These are phyloP conservation scores for Acanthosepion lycidas DNA, from an alignment of 2,888 invertebrate species.

Conservation along the genomic window DNA sequence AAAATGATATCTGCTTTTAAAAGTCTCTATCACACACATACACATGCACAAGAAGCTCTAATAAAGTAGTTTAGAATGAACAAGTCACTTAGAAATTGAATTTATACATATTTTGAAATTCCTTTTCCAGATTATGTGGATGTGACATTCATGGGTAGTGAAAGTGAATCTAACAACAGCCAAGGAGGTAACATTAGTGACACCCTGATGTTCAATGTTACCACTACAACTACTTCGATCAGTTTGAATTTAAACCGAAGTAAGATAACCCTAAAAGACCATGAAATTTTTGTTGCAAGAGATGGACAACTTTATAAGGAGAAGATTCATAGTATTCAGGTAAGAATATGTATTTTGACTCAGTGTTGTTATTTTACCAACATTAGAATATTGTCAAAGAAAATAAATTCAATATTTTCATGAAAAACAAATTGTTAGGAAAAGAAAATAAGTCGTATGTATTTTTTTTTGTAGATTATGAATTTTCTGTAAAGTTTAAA, in stretches of 20 bases:
- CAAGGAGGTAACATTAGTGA: constrained; percentile 24
- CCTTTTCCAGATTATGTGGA: constrained; percentile 40
- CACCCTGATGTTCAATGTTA: constrained; percentile 24
- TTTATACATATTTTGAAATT: background rate
- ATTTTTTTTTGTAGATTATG: too few species aligned
- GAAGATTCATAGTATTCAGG: constrained; percentile 45
- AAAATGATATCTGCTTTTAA: background rate
- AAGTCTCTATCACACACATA: too few species aligned
- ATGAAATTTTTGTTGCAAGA: constrained; percentile 33
- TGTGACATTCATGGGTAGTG: constrained; percentile 43
- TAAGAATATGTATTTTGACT: background rate
- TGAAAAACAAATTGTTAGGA: too few species aligned
- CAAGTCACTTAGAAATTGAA: background rate
- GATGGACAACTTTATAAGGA: constrained; percentile 37
- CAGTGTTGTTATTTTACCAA: too few species aligned
- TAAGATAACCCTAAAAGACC: constrained; percentile 37
- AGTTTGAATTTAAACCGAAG: constrained; percentile 17
- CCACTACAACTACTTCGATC: constrained; percentile 37
- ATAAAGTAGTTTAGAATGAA: too few species aligned
- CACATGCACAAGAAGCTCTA: too few species aligned
- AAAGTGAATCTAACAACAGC: constrained; percentile 22
- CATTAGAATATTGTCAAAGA: too few species aligned
- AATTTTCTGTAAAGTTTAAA: too few species aligned
- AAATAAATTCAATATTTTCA: too few species aligned
- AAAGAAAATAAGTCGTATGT: too few species aligned